Percentiles rank a stretch among this genome's conserved stretches.
phyloP scores from a whole-genome alignment of 2,888 invertebrate genomes.

The Chrysomela aeneicollis region DNA sequence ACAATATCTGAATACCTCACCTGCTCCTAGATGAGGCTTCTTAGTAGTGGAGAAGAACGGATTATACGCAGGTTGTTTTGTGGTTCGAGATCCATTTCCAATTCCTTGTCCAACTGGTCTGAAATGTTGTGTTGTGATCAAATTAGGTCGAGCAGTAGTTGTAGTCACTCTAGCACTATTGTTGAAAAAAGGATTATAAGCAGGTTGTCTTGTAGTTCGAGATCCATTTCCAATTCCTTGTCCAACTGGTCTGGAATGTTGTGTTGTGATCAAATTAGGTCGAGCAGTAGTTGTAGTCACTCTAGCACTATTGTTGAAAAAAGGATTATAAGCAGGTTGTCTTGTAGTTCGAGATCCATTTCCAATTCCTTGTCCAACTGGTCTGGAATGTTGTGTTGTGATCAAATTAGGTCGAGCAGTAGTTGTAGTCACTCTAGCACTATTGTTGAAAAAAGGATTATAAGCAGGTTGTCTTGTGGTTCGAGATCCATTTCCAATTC shows the following conservation, averaged over 20 bases:
- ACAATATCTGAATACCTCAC: neutral
- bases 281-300: neutral
- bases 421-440: neutral
- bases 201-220: slow-evolving; percentile 6
- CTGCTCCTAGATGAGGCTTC: neutral
- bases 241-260: neutral
- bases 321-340: slow-evolving; percentile 24
- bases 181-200: slow-evolving; percentile 24
- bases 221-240: neutral
- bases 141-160: neutral
- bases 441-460: slow-evolving; percentile 20
- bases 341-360: neutral
- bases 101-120: neutral
- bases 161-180: neutral
- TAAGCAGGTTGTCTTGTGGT: slow-evolving; percentile 17
- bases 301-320: slow-evolving; percentile 8
- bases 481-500: neutral
- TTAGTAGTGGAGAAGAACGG: slow-evolving; percentile 14
- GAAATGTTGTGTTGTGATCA: slow-evolving; percentile 8
- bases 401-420: neutral
- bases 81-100: neutral
- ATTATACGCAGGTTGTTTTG: slow-evolving; percentile 25
- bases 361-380: neutral
- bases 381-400: slow-evolving; percentile 4
- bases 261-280: slow-evolving; percentile 3